Evolutionary conservation across 2,113 vertebrate species (phyloP).

Genomic region (Lampris megalopsis): DNA sequence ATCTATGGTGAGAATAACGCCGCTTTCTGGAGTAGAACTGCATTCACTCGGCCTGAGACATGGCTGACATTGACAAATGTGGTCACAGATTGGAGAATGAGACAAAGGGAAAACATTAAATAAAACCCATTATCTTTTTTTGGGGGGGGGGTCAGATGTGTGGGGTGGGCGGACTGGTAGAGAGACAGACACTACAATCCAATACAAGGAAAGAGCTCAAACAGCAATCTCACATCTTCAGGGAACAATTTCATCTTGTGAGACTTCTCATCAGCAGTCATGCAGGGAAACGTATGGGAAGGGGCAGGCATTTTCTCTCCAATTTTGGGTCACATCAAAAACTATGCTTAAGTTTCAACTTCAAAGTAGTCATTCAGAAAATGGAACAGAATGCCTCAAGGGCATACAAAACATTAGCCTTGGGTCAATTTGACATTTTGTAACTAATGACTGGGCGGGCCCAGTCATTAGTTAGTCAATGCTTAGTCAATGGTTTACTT

Average conservation of each 20-base stretch:
- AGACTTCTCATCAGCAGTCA: conserved; percentile 57
- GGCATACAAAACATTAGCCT: conserved; percentile 22
- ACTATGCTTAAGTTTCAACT: conserved; percentile 38
- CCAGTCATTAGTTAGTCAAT: not conserved
- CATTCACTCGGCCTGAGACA: conserved; percentile 70
- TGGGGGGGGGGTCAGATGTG: conserved; percentile 62
- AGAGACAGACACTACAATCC: conserved; percentile 59
- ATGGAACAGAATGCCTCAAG: conserved; percentile 39
- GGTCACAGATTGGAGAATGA: conserved; percentile 74
- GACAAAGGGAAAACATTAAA: conserved; percentile 81
- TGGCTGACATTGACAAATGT: conserved; percentile 79
- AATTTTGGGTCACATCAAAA: conserved; percentile 43
- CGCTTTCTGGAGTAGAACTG: conserved; percentile 70
- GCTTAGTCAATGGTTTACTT: conserved; percentile 20
- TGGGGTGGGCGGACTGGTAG: conserved; percentile 59
- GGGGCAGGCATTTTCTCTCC: conserved; percentile 16
- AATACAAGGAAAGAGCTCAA: conserved; percentile 56
- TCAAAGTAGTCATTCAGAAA: conserved; percentile 49
- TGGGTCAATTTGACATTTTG: conserved; percentile 34
- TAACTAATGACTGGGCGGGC: conserved; percentile 20
- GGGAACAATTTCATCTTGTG: conserved; percentile 74
- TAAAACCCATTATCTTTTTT: conserved; percentile 74
- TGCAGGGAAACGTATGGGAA: conserved; percentile 41
- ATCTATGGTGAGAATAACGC: conserved; percentile 73
- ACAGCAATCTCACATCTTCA: conserved; percentile 71